Evolutionary conservation across 2,888 invertebrate species (phyloP).

Genomic region (Formica aserva): DNA sequence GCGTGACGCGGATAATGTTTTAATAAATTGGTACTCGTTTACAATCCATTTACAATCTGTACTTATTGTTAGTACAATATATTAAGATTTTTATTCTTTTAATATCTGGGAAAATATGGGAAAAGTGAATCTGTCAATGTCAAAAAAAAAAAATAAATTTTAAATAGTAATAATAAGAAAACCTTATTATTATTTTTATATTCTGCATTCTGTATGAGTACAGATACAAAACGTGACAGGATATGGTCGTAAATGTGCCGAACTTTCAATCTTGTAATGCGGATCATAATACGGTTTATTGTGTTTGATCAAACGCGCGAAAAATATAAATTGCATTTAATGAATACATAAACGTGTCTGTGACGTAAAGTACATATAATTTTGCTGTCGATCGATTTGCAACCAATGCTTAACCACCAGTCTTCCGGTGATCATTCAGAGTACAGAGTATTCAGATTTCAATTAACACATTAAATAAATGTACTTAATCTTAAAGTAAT

Average conservation of each 20-base stretch:
- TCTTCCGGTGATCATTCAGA: not conserved
- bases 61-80: not conserved
- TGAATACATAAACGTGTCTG: not conserved
- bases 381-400: not conserved
- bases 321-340: constrained; percentile 62
- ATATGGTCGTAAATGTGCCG: constrained; percentile 4
- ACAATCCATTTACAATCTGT: not conserved
- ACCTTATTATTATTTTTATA: constrained; percentile 26
- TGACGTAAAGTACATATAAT: constrained; percentile 23
- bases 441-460: not conserved
- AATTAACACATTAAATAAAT: constrained; percentile 19
- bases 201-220: constrained; percentile 42
- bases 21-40: not conserved
- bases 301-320: constrained; percentile 54
- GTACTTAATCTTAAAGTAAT: not conserved
- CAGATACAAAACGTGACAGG: constrained; percentile 55
- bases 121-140: not conserved
- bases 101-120: not conserved
- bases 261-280: constrained; percentile 28
- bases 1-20: not conserved
- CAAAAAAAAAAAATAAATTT: not conserved
- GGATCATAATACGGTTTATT: constrained; percentile 61
- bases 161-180: not conserved
- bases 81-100: not conserved
- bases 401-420: not conserved